Evolutionary conservation across 2,797 vertebrate genomes (phyloP).

Genomic region (Danio kyathit): DNA sequence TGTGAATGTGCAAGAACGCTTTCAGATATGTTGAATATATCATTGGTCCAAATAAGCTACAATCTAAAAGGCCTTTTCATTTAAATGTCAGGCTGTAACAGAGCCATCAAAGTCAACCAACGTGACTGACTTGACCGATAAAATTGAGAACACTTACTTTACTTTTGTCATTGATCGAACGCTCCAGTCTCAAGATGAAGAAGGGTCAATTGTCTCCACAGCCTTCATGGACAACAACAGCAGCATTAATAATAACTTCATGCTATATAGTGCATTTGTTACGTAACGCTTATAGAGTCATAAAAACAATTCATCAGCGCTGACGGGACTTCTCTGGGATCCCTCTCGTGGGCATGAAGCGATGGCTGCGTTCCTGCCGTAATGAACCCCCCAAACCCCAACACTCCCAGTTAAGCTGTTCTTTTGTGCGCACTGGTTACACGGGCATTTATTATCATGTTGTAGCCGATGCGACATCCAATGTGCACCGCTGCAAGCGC

Average conservation of each 20-base stretch:
- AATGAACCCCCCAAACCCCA: slow-evolving; percentile 36
- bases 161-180: slow-evolving; percentile 46
- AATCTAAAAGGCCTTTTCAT: slow-evolving; percentile 47
- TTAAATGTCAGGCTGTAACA: slow-evolving; percentile 17
- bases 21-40: slow-evolving; percentile 1
- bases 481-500: slow-evolving; percentile 56
- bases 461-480: slow-evolving; percentile 56
- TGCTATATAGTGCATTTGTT: slow-evolving; percentile 4
- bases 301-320: slow-evolving; percentile 34
- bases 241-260: slow-evolving; percentile 3
- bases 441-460: slow-evolving; percentile 64
- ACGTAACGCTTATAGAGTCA: slow-evolving; percentile 16
- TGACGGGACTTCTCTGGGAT: slow-evolving; percentile 20
- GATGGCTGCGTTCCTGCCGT: slow-evolving; percentile 15
- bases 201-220: slow-evolving; percentile 27
- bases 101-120: slow-evolving; percentile 36
- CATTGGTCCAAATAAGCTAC: slow-evolving; percentile 45
- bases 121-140: slow-evolving; percentile 40
- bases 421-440: slow-evolving; percentile 60
- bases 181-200: background rate
- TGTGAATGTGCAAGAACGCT: background rate
- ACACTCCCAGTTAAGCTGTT: slow-evolving; percentile 57
- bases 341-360: slow-evolving; percentile 4
- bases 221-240: slow-evolving; percentile 18
- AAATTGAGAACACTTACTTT: slow-evolving; percentile 42